Evolutionary conservation across 2,797 vertebrate genomes (phyloP).

Genomic region (Sebastes steindachneri): DNA sequence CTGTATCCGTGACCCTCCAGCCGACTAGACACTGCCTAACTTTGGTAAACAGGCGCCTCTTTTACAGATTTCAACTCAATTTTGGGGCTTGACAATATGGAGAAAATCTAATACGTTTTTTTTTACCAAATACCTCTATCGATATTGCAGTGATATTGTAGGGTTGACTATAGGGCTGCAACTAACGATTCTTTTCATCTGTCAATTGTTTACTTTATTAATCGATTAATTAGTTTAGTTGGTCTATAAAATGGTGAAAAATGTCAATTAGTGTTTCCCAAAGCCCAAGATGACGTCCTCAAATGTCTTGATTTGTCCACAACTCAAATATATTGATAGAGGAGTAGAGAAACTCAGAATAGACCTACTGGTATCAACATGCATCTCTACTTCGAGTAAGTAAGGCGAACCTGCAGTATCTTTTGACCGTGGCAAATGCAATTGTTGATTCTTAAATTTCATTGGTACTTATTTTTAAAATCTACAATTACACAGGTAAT

Average conservation of each 20-base stretch:
- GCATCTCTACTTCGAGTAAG: background rate
- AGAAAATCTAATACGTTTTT: too few species aligned
- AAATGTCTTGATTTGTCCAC: too few species aligned
- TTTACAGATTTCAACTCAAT: background rate
- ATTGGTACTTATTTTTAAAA: background rate
- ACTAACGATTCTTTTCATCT: too few species aligned
- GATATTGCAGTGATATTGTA: fast-evolving
- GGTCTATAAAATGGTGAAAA: too few species aligned
- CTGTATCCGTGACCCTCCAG: background rate
- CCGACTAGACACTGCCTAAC: background rate
- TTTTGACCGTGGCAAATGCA: background rate
- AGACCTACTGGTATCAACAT: background rate
- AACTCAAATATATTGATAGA: too few species aligned
- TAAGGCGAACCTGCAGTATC: background rate
- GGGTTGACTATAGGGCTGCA: too few species aligned
- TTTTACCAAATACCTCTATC: too few species aligned
- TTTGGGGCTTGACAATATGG: background rate
- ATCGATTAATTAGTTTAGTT: too few species aligned
- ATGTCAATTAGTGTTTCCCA: fast-evolving
- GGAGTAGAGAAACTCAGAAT: background rate
- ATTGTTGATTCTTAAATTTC: background rate
- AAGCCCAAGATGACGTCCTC: too few species aligned
- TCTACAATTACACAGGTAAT: background rate
- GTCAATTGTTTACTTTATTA: too few species aligned
- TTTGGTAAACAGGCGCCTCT: background rate